These are phyloP conservation scores for Gasterosteus nipponicus DNA, from an alignment of 2,113 vertebrate genomes.

Conservation along the genomic window DNA sequence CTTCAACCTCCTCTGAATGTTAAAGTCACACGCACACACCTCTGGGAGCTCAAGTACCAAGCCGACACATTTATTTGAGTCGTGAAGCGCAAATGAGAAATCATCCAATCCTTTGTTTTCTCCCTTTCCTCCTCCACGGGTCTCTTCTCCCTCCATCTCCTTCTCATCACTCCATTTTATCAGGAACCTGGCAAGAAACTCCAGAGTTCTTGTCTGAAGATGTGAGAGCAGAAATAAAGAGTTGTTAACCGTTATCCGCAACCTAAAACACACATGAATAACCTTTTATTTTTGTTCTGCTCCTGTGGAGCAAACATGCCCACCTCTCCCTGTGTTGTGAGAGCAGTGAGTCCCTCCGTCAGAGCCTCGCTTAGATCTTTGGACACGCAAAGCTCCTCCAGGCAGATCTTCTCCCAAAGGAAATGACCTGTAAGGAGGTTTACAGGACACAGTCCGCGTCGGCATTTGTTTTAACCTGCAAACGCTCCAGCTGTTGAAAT, in stretches of 20 bases:
- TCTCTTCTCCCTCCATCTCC: slow-evolving; percentile 36
- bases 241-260: not conserved
- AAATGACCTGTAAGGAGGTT: slow-evolving; percentile 78
- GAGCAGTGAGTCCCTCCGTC: slow-evolving; percentile 79
- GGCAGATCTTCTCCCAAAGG: slow-evolving; percentile 78
- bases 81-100: slow-evolving; percentile 11
- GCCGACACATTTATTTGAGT: slow-evolving; percentile 9
- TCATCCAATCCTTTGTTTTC: slow-evolving; percentile 7
- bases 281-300: not conserved
- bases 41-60: slow-evolving; percentile 33
- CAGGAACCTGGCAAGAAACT: slow-evolving; percentile 82
- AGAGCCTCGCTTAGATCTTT: slow-evolving; percentile 78
- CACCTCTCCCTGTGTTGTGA: slow-evolving; percentile 78
- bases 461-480: not conserved
- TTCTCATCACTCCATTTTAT: slow-evolving; percentile 61
- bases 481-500: not conserved
- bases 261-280: not conserved
- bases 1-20: too few species aligned
- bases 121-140: slow-evolving; percentile 8
- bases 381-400: slow-evolving; percentile 58
- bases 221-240: not conserved
- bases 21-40: slow-evolving; percentile 54
- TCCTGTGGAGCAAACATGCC: slow-evolving; percentile 11
- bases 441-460: not conserved
- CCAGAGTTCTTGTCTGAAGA: slow-evolving; percentile 79